Conservation (phyloP, 2,888 invertebrate genomes). For the Tipula confusa region DNA sequence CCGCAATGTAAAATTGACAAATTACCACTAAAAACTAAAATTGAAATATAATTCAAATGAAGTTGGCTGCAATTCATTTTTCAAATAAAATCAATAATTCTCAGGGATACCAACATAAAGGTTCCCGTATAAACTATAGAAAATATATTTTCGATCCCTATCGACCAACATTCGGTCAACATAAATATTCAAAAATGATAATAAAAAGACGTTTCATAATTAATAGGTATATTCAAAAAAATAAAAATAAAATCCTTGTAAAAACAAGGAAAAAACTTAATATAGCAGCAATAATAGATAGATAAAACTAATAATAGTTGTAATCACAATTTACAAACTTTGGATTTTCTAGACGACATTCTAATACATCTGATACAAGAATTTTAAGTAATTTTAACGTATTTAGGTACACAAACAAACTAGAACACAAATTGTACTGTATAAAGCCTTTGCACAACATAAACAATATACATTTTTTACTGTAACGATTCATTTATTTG, state of each 20-base stretch:
- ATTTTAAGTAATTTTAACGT: not conserved
- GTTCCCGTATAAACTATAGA: not conserved
- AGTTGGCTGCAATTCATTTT: not conserved
- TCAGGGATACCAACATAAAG: not conserved
- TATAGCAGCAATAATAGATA: not conserved
- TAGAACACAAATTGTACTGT: not conserved
- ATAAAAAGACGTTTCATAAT: not conserved
- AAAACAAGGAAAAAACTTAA: not conserved
- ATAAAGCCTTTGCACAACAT: not conserved
- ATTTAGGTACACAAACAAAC: not conserved
- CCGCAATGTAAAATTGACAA: constrained; percentile 30
- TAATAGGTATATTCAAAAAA: not conserved
- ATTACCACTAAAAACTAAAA: constrained; percentile 30
- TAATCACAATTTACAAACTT: not conserved
- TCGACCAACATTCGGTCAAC: not conserved
- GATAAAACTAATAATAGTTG: not conserved
- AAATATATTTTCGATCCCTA: not conserved
- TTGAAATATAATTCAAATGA: constrained; percentile 6
- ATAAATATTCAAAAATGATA: not conserved
- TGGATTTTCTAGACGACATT: not conserved
- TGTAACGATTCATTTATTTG: constrained; percentile 54
- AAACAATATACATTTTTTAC: not conserved
- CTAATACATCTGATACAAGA: not conserved
- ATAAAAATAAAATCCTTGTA: no score
- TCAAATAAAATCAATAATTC: not conserved